A percentile compares a stretch with the other conserved stretches of the same genome.
These are phyloP conservation scores for Cerceris ruficornis DNA, from an alignment of 2,888 invertebrate genomes.

Conservation along the genomic window DNA sequence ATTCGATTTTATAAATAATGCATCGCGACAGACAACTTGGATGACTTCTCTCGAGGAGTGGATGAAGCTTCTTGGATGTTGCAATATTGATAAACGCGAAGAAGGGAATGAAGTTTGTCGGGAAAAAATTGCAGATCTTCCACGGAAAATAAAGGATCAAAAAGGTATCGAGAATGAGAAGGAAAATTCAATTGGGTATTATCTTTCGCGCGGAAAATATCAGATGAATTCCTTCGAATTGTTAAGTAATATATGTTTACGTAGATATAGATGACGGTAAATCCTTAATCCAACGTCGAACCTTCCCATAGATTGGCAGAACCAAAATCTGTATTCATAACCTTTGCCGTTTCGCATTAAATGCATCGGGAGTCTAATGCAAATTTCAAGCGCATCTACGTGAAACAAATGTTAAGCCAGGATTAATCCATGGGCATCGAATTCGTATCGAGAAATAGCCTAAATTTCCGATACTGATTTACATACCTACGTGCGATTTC, in stretches of 20 bases:
- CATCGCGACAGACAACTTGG: neutral
- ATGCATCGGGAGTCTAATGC: constrained; percentile 11
- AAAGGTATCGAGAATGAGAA: too few relatives aligned
- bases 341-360: constrained; percentile 12
- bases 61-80: too few relatives aligned
- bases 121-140: too few relatives aligned
- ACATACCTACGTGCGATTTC: neutral
- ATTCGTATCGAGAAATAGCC: neutral
- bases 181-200: too few relatives aligned
- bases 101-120: too few relatives aligned
- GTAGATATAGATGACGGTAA: too few relatives aligned
- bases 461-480: neutral
- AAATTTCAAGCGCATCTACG: constrained; percentile 21
- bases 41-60: too few relatives aligned
- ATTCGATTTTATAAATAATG: neutral
- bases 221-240: too few relatives aligned
- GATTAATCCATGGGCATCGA: constrained; percentile 7
- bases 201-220: too few relatives aligned
- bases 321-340: neutral
- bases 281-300: neutral
- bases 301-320: neutral
- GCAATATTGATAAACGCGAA: too few relatives aligned
- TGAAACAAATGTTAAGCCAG: constrained; percentile 11
- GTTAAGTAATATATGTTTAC: too few relatives aligned
- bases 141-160: too few relatives aligned